phyloP scores from a whole-genome alignment of 2,888 invertebrate genomes.

The Dolomedes plantarius region DNA sequence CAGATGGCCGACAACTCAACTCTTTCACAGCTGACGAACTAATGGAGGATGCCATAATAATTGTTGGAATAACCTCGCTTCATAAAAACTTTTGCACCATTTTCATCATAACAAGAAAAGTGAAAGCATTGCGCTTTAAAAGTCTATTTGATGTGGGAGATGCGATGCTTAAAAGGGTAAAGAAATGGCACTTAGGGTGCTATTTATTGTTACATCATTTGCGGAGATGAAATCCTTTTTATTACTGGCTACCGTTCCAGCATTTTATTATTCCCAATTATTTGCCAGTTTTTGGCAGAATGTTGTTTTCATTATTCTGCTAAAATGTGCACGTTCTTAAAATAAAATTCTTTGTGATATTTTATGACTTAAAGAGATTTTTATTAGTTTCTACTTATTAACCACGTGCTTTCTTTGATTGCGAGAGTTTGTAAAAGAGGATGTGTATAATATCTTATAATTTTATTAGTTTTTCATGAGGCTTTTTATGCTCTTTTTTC shows the following conservation, averaged over 20 bases:
- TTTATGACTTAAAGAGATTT: not conserved
- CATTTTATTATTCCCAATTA: slow-evolving; percentile 4
- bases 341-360: not conserved
- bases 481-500: too few relatives aligned
- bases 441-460: too few relatives aligned
- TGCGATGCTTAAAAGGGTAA: not conserved
- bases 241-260: not conserved
- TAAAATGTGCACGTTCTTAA: not conserved
- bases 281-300: not conserved
- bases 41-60: slow-evolving; percentile 43
- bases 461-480: too few relatives aligned
- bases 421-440: too few relatives aligned
- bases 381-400: too few relatives aligned
- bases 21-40: slow-evolving; percentile 53
- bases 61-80: slow-evolving; percentile 24
- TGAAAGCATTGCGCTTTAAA: slow-evolving; percentile 4
- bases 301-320: not conserved
- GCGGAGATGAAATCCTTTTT: slow-evolving; percentile 2
- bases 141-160: not conserved
- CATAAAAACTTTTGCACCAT: slow-evolving; percentile 14
- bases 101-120: not conserved
- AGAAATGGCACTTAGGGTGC: not conserved
- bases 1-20: slow-evolving; percentile 50
- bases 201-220: slow-evolving; percentile 9
- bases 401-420: too few relatives aligned